A percentile compares a stretch with the other conserved stretches of the same genome.
phyloP scores from a whole-genome alignment of 2,888 invertebrate species.

The Xylota sylvarum region DNA sequence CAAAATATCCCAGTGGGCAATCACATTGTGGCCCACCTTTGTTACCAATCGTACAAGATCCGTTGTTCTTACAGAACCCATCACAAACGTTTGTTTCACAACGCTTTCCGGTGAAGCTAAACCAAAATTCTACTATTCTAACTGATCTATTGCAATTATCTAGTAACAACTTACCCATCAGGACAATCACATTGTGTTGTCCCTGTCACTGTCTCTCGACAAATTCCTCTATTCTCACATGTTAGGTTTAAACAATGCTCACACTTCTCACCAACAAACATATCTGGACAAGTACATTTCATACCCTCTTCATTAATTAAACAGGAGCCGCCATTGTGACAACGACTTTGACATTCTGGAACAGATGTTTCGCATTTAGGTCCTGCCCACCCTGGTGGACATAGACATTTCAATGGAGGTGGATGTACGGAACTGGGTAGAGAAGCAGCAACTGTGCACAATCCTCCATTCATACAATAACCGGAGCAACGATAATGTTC shows the following conservation, averaged over 20 bases:
- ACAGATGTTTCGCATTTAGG: conserved; percentile 88
- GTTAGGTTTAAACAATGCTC: conserved; percentile 86
- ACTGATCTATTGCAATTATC: neutral
- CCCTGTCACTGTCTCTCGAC: conserved; percentile 84
- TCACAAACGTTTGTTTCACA: conserved; percentile 88
- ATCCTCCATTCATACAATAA: conserved; percentile 88
- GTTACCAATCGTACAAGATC: conserved; percentile 83
- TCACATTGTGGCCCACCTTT: conserved; percentile 83
- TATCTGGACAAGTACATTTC: conserved; percentile 86
- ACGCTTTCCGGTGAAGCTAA: conserved; percentile 85
- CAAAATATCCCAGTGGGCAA: conserved; percentile 82
- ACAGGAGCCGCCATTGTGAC: conserved; percentile 88
- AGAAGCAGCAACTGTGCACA: conserved; percentile 85
- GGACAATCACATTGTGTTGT: conserved; percentile 86
- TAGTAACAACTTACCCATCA: conserved; percentile 84
- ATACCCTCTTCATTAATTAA: conserved; percentile 83
- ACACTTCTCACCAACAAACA: conserved; percentile 86
- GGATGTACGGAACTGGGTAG: conserved; percentile 80
- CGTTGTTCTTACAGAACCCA: conserved; percentile 87
- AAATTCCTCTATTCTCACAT: conserved; percentile 88
- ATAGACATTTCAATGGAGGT: conserved; percentile 86
- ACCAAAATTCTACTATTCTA: neutral
- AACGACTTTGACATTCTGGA: conserved; percentile 86
- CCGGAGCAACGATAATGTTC: conserved; percentile 89
- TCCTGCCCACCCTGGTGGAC: conserved; percentile 88